Base-by-base conservation (phyloP, 2,888 invertebrate species). In the Eucera pruinosa region DNA sequence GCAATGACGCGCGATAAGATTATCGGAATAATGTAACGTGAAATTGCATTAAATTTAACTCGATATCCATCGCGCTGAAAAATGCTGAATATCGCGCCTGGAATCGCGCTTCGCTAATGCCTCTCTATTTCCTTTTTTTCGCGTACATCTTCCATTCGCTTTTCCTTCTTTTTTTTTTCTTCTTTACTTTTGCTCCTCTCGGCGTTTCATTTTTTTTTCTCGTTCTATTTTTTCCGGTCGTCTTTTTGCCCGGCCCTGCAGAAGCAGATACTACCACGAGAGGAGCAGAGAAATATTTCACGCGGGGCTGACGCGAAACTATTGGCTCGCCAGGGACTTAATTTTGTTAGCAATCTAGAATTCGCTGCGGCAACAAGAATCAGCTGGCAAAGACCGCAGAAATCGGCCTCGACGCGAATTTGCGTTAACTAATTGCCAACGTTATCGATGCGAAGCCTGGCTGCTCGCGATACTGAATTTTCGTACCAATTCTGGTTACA, bases 1-100 rank as follows among this genome's bases (percentile, higher is more conserved):
- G 79, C 83, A 83, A 81, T 81, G 81, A 83, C 72, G 79, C 83
- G 76, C 83, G 82, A 83, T 83, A 83, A 83, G 81, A 82, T 83
- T 83, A 83, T 81, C 83, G 80, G 80, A 83, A 83, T 83, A 83
- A 83, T 83, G 83, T 81, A 83, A 83, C 83, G 81, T 72, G 77
- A 83, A 83, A 83, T 83, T 83, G 83, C 81, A 79, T 83, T 83
- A 83, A 81, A 83, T 83, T 79, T 69, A 76, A 76, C 76, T 76
- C 81, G 79, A 81, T 83, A 81, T 80, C 77, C 74, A 67, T 73
- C 69, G 69, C 66, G 80, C 74, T 81, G 79, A 80, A 81, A 83
- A 83, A 79, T 80, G 83, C 79, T 76, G 73, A 74, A 83, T 66
- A 83, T 70, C 72, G 69, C 64, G 64, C 60, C 52, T n/a, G 68